Evolutionary conservation across 2,797 vertebrate species (phyloP).

Genomic region (Echiichthys vipera): DNA sequence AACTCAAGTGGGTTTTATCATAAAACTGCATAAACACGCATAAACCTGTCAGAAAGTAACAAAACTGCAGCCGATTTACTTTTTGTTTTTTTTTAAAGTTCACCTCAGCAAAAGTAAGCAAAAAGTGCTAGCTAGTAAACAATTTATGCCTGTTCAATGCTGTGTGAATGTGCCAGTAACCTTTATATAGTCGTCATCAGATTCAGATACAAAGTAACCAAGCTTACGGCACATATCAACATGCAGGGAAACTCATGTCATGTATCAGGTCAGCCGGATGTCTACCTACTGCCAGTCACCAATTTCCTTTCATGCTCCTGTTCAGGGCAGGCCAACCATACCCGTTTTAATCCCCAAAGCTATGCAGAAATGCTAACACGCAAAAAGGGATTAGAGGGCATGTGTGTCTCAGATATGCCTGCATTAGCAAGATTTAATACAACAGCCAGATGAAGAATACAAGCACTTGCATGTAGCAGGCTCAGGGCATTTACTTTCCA

Average conservation of each 20-base stretch:
- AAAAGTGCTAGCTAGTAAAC: constrained; percentile 61
- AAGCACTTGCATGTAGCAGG: constrained; percentile 32
- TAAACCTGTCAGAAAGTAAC: constrained; percentile 33
- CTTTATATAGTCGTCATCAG: constrained; percentile 46
- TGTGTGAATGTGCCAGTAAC: constrained; percentile 57
- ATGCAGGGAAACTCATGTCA: constrained; percentile 40
- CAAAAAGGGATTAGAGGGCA: constrained; percentile 85
- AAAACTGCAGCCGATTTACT: constrained; percentile 64
- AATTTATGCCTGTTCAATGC: constrained; percentile 43
- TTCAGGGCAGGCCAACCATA: constrained; percentile 61
- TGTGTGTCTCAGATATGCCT: constrained; percentile 76
- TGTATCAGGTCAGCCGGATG: constrained; percentile 56
- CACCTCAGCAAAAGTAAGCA: constrained; percentile 60
- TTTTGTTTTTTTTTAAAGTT: constrained; percentile 36
- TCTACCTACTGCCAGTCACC: constrained; percentile 57
- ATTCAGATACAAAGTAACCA: constrained; percentile 28
- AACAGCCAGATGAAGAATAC: constrained; percentile 42
- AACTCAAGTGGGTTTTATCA: constrained; percentile 39
- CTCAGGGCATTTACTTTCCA: constrained; percentile 27
- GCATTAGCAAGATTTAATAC: constrained; percentile 78
- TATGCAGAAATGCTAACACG: constrained; percentile 81
- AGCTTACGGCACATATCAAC: constrained; percentile 36
- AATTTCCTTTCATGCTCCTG: constrained; percentile 44
- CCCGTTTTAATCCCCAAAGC: constrained; percentile 81
- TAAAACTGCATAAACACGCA: constrained; percentile 31